These are phyloP conservation scores for Octodon degus DNA, from an alignment of 2,113 vertebrate genomes.

Conservation along the genomic window DNA sequence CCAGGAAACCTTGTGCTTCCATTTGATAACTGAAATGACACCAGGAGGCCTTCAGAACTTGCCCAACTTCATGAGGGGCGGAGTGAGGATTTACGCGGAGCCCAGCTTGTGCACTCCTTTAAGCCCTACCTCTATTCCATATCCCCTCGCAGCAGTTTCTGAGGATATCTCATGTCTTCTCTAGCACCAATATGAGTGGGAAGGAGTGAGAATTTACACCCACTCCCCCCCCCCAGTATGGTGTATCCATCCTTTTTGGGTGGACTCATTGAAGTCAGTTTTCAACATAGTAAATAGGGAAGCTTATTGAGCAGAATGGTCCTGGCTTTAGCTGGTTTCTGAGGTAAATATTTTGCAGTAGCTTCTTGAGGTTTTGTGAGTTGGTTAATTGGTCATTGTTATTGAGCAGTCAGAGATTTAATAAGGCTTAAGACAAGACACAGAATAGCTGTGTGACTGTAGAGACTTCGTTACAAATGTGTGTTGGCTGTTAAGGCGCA, in stretches of 20 bases:
- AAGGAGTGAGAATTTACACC: neutral
- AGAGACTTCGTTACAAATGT: conserved; percentile 60
- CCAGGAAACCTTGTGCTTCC: conserved; percentile 42
- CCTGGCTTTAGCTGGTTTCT: conserved; percentile 53
- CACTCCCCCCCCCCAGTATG: neutral
- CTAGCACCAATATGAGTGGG: neutral
- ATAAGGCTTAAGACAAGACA: conserved; percentile 64
- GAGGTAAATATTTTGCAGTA: conserved; percentile 56
- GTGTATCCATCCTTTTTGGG: neutral
- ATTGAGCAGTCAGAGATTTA: conserved; percentile 62
- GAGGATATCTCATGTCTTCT: neutral
- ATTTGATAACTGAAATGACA: conserved; percentile 64
- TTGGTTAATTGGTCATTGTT: conserved; percentile 67
- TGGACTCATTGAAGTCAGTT: conserved; percentile 9
- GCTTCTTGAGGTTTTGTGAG: conserved; percentile 55
- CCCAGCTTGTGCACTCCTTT: neutral
- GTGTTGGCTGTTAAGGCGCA: conserved; percentile 55
- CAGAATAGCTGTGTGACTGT: conserved; percentile 49
- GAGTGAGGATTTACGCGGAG: neutral
- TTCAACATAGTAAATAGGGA: neutral
- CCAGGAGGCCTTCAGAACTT: conserved; percentile 29
- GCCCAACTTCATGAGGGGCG: neutral
- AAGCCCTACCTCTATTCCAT: neutral
- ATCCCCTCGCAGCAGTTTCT: neutral
- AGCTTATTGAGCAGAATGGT: neutral